phyloP scores from a whole-genome alignment of 2,797 vertebrate species.

The Erethizon dorsatum region DNA sequence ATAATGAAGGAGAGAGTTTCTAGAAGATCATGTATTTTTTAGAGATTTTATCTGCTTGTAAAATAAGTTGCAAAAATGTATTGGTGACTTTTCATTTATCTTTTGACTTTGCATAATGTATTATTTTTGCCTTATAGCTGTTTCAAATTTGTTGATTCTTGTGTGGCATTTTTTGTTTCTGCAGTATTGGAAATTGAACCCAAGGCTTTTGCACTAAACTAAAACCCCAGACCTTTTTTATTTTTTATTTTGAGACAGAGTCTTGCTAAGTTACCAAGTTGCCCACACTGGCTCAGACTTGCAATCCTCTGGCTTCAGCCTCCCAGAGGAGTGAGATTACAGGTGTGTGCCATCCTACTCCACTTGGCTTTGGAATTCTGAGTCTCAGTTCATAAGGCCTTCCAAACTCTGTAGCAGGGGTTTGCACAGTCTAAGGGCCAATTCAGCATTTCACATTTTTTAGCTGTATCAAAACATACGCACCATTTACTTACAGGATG shows the following conservation, averaged over 20 bases:
- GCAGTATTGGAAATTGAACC: not conserved
- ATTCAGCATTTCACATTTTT: not conserved
- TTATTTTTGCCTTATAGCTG: not conserved
- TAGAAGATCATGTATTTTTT: not conserved
- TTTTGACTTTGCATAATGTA: not conserved
- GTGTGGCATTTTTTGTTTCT: not conserved
- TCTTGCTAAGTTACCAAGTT: not conserved
- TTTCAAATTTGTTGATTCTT: not conserved
- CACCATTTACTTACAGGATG: not conserved
- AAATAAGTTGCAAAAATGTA: slow-evolving; percentile 5
- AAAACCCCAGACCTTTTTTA: not conserved
- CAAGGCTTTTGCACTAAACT: not conserved
- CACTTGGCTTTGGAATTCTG: not conserved
- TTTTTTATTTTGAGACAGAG: not conserved
- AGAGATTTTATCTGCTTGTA: not conserved
- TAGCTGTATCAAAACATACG: not conserved
- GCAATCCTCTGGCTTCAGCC: not conserved
- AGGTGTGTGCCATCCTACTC: not conserved
- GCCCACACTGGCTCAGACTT: not conserved
- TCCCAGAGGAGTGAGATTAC: not conserved
- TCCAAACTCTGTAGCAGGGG: not conserved
- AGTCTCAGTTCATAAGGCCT: slow-evolving; percentile 7
- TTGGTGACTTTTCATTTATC: not conserved
- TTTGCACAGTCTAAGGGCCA: not conserved
- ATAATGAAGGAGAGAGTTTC: not conserved